A percentile compares a stretch with the other conserved stretches of the same genome.
Conservation (phyloP, 2,113 vertebrate species). For the Ardeotis arabs region DNA sequence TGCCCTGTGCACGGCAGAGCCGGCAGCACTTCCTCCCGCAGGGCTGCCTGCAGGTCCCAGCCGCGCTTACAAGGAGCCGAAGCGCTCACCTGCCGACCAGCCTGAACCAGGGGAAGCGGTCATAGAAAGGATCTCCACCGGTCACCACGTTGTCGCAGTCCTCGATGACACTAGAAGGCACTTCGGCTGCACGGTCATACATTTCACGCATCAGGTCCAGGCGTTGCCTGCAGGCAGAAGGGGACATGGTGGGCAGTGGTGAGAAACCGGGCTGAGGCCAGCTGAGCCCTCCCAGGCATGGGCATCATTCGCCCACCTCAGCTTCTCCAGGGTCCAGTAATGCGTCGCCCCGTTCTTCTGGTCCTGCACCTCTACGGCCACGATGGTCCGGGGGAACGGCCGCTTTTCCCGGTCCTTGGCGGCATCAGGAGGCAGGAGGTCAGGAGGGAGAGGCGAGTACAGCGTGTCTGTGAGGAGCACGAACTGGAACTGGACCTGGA, state of each 20-base stretch:
- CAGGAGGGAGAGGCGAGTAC: slow-evolving; percentile 93
- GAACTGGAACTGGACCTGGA: slow-evolving; percentile 98
- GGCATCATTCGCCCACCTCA: slow-evolving; percentile 77
- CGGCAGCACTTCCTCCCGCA: background rate
- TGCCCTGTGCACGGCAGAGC: accelerated
- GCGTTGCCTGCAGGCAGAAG: slow-evolving; percentile 82
- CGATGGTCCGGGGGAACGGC: slow-evolving; percentile 92
- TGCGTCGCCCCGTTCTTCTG: slow-evolving; percentile 97
- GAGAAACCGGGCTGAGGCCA: background rate
- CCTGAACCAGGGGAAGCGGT: slow-evolving; percentile 98
- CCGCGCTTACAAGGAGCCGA: background rate
- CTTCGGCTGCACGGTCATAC: slow-evolving; percentile 95
- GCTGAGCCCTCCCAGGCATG: accelerated
- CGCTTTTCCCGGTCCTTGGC: slow-evolving; percentile 86
- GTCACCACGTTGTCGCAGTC: slow-evolving; percentile 92
- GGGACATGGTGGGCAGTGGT: accelerated
- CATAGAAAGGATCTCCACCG: slow-evolving; percentile 95
- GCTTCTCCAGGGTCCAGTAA: slow-evolving; percentile 96
- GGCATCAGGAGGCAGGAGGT: slow-evolving; percentile 87
- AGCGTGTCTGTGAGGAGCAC: slow-evolving; percentile 94
- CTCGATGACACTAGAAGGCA: slow-evolving; percentile 86
- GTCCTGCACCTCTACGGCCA: slow-evolving; percentile 97
- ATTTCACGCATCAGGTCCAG: slow-evolving; percentile 97
- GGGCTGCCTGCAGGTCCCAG: background rate
- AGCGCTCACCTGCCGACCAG: slow-evolving; percentile 94